These are phyloP conservation scores for Cephus pulcher DNA, from an alignment of 2,888 invertebrate genomes.

Conservation along the genomic window DNA sequence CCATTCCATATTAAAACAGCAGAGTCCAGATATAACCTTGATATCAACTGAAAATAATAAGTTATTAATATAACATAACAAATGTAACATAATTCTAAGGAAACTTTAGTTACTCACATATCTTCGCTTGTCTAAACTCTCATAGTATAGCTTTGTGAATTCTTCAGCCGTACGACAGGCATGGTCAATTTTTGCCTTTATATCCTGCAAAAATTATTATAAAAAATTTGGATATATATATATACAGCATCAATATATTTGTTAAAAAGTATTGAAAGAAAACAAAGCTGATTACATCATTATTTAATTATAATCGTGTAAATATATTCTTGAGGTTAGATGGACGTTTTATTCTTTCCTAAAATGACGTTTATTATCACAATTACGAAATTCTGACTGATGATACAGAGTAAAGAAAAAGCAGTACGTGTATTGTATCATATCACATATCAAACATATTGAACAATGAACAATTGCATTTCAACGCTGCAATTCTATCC, in stretches of 20 bases:
- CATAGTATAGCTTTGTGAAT: conserved; percentile 90
- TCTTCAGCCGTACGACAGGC: conserved; percentile 89
- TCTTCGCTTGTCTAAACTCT: conserved; percentile 86
- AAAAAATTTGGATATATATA: not conserved
- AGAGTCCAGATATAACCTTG: conserved; percentile 84
- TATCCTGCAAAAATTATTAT: conserved; percentile 65
- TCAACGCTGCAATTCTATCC: not conserved
- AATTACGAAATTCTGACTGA: not conserved
- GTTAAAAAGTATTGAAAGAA: not conserved
- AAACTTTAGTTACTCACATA: conserved; percentile 71
- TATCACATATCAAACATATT: not conserved
- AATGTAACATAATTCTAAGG: conserved; percentile 3
- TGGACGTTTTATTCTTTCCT: not conserved
- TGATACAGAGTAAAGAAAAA: not conserved
- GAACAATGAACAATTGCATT: not conserved
- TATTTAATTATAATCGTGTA: not conserved
- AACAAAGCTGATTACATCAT: not conserved
- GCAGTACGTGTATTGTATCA: not conserved
- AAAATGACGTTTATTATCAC: not conserved
- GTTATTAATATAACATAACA: conserved; percentile 15
- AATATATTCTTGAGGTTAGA: not conserved
- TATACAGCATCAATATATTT: not conserved
- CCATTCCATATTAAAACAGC: conserved; percentile 95
- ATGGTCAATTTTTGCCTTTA: conserved; percentile 78
- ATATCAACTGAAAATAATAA: conserved; percentile 72